phyloP scores from a whole-genome alignment of 2,797 vertebrate species.

The Chlorospingus semifuscus region DNA sequence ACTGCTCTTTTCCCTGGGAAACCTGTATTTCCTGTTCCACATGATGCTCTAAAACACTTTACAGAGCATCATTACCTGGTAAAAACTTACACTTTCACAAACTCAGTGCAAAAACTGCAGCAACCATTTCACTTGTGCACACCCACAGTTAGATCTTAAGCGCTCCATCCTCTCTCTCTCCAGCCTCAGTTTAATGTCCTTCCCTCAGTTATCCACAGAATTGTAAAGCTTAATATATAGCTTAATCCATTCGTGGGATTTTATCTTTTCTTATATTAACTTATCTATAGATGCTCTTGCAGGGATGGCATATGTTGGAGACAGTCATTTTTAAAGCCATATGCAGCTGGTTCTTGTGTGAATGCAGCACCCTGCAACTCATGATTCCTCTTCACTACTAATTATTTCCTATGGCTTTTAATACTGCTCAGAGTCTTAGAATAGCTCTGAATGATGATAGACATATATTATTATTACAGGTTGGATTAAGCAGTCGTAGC shows the following conservation, averaged over 20 bases:
- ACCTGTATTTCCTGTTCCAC: background rate
- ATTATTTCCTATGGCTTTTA: constrained; percentile 62
- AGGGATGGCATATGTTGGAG: constrained; percentile 31
- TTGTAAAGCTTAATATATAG: constrained; percentile 45
- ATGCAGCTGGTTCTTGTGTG: constrained; percentile 19
- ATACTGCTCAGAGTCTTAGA: constrained; percentile 12
- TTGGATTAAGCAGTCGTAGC: constrained; percentile 27
- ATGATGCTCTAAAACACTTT: background rate
- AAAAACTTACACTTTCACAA: background rate
- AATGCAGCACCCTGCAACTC: constrained; percentile 19
- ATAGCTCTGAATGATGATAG: constrained; percentile 38
- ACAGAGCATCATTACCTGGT: background rate
- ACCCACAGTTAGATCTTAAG: background rate
- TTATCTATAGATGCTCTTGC: constrained; percentile 30
- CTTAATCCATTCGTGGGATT: constrained; percentile 4
- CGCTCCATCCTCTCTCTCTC: background rate
- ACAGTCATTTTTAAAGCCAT: constrained; percentile 16
- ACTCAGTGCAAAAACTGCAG: background rate
- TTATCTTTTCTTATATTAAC: constrained; percentile 56
- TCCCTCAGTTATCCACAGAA: background rate
- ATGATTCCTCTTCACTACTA: constrained; percentile 40
- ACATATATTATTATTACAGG: constrained; percentile 39
- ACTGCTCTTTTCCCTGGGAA: background rate
- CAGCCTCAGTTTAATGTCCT: background rate
- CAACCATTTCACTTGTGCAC: background rate